These are phyloP conservation scores for Phrynocephalus versicolor DNA, from an alignment of 2,113 vertebrate species.

Conservation along the genomic window DNA sequence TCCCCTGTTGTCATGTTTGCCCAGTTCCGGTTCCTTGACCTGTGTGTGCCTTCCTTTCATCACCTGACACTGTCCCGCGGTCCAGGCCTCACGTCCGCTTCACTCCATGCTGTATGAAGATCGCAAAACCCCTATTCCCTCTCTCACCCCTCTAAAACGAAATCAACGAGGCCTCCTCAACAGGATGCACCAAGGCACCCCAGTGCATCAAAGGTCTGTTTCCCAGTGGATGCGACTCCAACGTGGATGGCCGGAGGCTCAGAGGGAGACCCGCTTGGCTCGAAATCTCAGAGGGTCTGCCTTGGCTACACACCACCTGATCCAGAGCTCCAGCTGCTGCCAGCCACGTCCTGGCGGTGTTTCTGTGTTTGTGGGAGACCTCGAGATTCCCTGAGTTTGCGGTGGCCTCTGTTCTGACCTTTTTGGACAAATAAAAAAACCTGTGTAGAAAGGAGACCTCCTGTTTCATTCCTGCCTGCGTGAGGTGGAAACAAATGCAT, in stretches of 20 bases:
- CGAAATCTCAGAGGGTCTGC: no score
- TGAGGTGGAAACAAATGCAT: no score
- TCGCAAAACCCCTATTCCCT: no score
- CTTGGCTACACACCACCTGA: no score
- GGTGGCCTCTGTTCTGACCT: constrained; percentile 22
- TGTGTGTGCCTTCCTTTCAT: constrained; percentile 24
- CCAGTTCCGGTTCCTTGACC: not conserved
- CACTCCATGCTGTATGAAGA: not conserved
- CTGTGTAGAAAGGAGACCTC: not conserved
- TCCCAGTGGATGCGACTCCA: no score
- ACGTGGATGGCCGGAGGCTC: no score
- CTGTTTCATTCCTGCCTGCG: not conserved
- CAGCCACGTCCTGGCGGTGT: not conserved
- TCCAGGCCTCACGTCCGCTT: not conserved
- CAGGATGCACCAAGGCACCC: not conserved
- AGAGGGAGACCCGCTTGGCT: no score
- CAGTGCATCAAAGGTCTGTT: not conserved
- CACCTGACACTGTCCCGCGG: not conserved
- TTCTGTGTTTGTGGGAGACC: not conserved
- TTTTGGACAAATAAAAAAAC: constrained; percentile 32
- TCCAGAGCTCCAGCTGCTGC: no score
- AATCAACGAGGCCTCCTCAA: not conserved
- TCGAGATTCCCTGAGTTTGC: constrained; percentile 25
- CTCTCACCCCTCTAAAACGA: no score
- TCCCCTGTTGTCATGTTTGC: not conserved